Evolutionary conservation across 2,888 invertebrate species (phyloP).

Genomic region (Pterostichus niger): DNA sequence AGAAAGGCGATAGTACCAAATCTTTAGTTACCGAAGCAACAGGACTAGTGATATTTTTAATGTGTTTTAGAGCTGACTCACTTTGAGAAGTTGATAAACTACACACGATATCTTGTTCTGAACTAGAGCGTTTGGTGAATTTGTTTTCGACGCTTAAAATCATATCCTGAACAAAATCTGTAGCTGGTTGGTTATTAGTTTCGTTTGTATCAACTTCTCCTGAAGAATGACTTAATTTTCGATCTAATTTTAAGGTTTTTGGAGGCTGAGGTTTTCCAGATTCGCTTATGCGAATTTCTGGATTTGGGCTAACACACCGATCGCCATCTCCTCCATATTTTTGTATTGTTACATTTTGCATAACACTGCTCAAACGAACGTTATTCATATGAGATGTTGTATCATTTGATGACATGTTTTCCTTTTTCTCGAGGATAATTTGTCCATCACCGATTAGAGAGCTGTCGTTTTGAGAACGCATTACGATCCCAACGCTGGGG

Average conservation of each 20-base stretch:
- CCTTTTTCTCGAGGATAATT: constrained; percentile 73
- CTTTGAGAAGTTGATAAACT: constrained; percentile 89
- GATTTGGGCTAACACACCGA: constrained; percentile 78
- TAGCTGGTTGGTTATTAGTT: constrained; percentile 68
- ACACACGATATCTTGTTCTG: constrained; percentile 84
- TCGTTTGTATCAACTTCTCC: constrained; percentile 81
- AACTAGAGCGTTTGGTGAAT: constrained; percentile 78
- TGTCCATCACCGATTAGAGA: constrained; percentile 23
- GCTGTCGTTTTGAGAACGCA: constrained; percentile 73
- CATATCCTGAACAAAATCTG: constrained; percentile 67
- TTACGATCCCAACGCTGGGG: constrained; percentile 84
- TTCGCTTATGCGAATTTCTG: constrained; percentile 81
- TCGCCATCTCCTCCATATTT: constrained; percentile 43
- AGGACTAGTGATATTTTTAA: constrained; percentile 85
- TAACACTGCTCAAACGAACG: constrained; percentile 76
- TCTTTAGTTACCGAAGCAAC: constrained; percentile 82
- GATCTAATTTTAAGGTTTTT: constrained; percentile 79
- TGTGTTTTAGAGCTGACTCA: constrained; percentile 87
- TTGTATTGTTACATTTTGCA: constrained; percentile 74
- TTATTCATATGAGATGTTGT: constrained; percentile 74
- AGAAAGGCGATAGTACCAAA: constrained; percentile 86
- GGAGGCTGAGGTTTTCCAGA: constrained; percentile 78
- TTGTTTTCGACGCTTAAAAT: constrained; percentile 69
- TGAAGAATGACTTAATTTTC: constrained; percentile 85
- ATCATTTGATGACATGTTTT: constrained; percentile 72